These are phyloP conservation scores for Gorsachius goisagi DNA, from an alignment of 2,113 vertebrate genomes.

Conservation along the genomic window DNA sequence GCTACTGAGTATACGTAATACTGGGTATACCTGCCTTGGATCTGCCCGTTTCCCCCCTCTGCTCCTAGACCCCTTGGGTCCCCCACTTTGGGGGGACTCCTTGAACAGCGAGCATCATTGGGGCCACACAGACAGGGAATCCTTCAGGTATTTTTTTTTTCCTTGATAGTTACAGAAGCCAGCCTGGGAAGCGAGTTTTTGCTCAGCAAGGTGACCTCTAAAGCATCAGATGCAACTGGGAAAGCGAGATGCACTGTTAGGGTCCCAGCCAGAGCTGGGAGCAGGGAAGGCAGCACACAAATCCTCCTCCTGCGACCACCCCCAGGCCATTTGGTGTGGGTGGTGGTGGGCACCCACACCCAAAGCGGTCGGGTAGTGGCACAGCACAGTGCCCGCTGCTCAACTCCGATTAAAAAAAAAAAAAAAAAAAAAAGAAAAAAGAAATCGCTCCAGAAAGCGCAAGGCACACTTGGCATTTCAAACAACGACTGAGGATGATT, in stretches of 20 bases:
- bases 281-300: background rate
- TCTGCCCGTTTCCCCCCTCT: rapidly evolving
- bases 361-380: background rate
- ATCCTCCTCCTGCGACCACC: no score
- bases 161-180: rapidly evolving
- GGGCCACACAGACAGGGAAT: rapidly evolving
- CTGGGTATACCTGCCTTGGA: background rate
- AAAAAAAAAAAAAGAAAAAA: background rate
- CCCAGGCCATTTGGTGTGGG: rapidly evolving
- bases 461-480: background rate
- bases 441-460: background rate
- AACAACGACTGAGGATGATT: background rate
- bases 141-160: background rate
- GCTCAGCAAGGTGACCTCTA: background rate
- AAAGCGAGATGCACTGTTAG: rapidly evolving
- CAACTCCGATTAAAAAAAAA: no score
- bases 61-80: background rate
- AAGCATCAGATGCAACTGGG: rapidly evolving
- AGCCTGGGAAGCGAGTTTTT: rapidly evolving
- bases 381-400: background rate
- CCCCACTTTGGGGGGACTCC: no score
- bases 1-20: rapidly evolving
- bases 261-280: background rate
- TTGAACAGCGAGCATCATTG: rapidly evolving
- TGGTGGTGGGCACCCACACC: background rate